Base-by-base conservation (phyloP, 2,113 vertebrate genomes). In the Percina caprodes region DNA sequence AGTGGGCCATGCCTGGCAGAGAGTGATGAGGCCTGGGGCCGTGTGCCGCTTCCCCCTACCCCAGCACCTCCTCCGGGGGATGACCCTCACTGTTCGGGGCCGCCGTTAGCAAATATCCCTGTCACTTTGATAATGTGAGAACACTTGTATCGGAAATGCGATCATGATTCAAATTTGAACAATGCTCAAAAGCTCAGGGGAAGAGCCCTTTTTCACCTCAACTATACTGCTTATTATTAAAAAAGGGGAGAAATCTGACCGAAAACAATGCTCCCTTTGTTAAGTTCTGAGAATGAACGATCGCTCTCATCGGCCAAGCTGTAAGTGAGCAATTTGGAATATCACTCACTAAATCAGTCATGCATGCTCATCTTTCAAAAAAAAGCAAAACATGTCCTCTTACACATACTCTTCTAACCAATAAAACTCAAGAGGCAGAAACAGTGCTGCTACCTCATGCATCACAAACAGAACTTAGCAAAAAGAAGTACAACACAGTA, bases 1-100 rank as follows among this genome's bases (percentile, higher is more conserved):
- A 89, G 85, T 80, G 87, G 87, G 92, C 89, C 84, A 83, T 30
- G 81, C 55, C 81, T 87, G 89, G 80, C 91, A 89, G 78, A 91
- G 91, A 92, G 63, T 61, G 91, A 94, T 93, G 89, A 90, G 88
- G 70, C 80, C 61, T 66, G 85, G 80, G 77, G 83, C 84, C 16
- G 35, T n/a, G 72, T 65, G 74, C 58, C 14, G 15, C 69, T 59
- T 58, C 69, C 54, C 23, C 30, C 4, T 10, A 33, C 46, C 56
- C 30, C 48, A 18, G 45, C 68, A 46, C 80, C 76, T 67, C 63
- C 73, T 69, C 4, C 3, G 2, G 52, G 79, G 63, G 30, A 42
- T 30, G 85, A 83, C 88, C 86, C 69, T 73, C 62, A 54, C 70
- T 58, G 72, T 52, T 58, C 49, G 18, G 72, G 81, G 49, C 63